Percentiles rank a stretch among this genome's conserved stretches.
Evolutionary conservation across 2,113 vertebrate genomes (phyloP).

Genomic region (Nothoprocta pentlandii): DNA sequence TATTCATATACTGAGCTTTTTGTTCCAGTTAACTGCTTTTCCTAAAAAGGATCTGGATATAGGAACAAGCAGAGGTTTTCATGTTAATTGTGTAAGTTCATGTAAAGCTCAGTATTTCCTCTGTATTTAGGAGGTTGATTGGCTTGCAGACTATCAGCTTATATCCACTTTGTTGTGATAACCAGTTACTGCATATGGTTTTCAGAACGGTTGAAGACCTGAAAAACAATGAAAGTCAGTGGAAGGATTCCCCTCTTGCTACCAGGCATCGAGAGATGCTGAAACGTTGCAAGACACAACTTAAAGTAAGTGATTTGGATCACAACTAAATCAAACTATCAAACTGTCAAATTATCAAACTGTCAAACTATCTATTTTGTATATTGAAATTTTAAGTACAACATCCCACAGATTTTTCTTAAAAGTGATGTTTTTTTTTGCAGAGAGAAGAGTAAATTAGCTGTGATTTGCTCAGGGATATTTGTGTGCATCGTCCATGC

Average conservation of each 20-base stretch:
- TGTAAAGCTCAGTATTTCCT: background rate
- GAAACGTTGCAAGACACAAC: constrained; percentile 97
- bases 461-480: background rate
- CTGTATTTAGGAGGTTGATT: background rate
- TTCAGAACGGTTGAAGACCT: constrained; percentile 96
- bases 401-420: background rate
- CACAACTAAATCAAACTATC: background rate
- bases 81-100: background rate
- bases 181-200: background rate
- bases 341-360: too few relatives aligned
- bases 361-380: background rate
- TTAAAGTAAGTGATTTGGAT: constrained; percentile 83
- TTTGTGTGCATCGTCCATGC: background rate
- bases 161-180: background rate
- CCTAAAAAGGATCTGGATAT: background rate
- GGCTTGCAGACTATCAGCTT: background rate
- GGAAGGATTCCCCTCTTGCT: constrained; percentile 96
- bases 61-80: fast-evolving
- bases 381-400: background rate
- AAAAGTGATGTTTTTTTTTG: background rate
- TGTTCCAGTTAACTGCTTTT: background rate
- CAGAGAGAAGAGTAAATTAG: background rate
- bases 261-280: constrained; percentile 96
- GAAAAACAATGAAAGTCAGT: constrained; percentile 97
- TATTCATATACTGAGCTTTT: background rate